Percentiles rank a stretch among this genome's conserved stretches.
These are phyloP conservation scores for Pachycephus smyrnensis DNA, from an alignment of 2,888 invertebrate genomes.

Conservation along the genomic window DNA sequence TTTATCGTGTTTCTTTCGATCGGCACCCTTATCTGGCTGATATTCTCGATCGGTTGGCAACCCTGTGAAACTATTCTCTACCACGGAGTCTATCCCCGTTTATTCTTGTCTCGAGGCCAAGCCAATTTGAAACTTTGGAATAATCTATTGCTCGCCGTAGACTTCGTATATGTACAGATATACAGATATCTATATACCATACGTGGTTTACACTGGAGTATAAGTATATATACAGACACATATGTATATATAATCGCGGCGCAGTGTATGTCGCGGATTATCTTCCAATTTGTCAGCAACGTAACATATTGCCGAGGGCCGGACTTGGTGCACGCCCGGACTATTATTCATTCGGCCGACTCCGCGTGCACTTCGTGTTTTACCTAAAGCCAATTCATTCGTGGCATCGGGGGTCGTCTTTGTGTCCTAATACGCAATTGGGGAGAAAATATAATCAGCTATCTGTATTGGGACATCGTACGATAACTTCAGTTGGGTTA, in stretches of 20 bases:
- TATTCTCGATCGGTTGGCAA: no score
- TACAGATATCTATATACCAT: not conserved
- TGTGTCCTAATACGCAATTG: conserved; percentile 6
- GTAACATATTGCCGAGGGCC: conserved; percentile 38
- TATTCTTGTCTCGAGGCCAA: not conserved
- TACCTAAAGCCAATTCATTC: conserved; percentile 24
- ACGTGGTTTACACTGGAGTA: no score
- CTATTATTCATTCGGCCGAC: conserved; percentile 44
- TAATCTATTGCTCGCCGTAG: conserved; percentile 13
- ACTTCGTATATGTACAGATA: conserved; percentile 1
- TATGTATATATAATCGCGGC: no score
- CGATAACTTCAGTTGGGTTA: no score
- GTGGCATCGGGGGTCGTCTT: conserved; percentile 18
- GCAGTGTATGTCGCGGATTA: conserved; percentile 36
- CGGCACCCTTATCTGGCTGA: no score
- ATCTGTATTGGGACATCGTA: no score
- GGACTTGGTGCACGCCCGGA: conserved; percentile 32
- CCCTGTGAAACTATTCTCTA: no score
- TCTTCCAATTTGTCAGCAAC: conserved; percentile 45
- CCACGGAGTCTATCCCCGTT: no score
- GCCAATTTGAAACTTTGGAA: conserved; percentile 14
- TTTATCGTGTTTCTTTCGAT: no score
- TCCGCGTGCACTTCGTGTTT: conserved; percentile 25
- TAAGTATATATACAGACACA: no score
- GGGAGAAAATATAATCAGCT: no score